Conservation (phyloP, 2,888 invertebrate genomes). For the Apodemia duryi region DNA sequence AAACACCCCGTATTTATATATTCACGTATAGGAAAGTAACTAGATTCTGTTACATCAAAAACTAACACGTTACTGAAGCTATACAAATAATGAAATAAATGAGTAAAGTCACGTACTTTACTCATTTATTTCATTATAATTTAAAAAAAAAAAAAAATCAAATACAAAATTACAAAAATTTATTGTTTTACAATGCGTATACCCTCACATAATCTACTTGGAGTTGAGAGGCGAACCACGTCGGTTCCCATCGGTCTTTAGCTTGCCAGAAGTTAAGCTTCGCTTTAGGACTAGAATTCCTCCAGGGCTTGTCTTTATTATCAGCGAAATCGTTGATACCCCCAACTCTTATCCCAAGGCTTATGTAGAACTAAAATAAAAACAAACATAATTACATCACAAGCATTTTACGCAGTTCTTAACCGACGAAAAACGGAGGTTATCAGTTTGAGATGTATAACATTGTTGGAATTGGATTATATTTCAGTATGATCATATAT, state of each 20-base stretch:
- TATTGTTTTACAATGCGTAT: conserved; percentile 62
- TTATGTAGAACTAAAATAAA: conserved; percentile 82
- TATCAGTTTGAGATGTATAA: no score
- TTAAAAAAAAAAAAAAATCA: not conserved
- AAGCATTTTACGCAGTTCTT: no score
- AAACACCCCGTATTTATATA: no score
- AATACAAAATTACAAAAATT: conserved; percentile 10
- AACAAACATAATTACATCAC: not conserved
- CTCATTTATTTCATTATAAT: no score
- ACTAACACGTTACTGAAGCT: no score
- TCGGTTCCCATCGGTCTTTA: conserved; percentile 76
- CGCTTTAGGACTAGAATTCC: conserved; percentile 81
- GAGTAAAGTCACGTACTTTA: no score
- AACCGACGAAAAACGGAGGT: no score
- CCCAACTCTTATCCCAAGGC: conserved; percentile 89
- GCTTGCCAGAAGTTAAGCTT: conserved; percentile 83
- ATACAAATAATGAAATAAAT: no score
- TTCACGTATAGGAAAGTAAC: no score
- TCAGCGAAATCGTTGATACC: conserved; percentile 87
- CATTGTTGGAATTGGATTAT: no score
- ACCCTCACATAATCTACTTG: conserved; percentile 81
- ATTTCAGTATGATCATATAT: no score
- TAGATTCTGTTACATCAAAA: no score
- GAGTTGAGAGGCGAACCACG: conserved; percentile 81
- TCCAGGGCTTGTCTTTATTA: conserved; percentile 85